These are phyloP conservation scores for Nasua narica DNA, from an alignment of 2,797 vertebrate genomes.

Conservation along the genomic window DNA sequence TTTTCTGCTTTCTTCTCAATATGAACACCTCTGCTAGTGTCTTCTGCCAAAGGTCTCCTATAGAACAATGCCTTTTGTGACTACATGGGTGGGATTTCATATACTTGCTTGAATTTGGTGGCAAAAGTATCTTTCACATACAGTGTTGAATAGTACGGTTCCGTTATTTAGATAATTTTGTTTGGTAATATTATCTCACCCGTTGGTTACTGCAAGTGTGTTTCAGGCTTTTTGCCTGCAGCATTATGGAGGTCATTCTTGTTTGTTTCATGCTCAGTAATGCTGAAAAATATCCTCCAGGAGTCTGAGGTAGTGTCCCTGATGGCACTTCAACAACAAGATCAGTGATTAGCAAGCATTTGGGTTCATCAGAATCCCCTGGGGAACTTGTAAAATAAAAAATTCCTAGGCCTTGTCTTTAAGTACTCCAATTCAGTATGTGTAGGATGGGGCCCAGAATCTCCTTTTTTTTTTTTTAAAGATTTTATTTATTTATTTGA, in stretches of 20 bases:
- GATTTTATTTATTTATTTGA: too few species aligned
- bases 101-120: neutral
- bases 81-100: neutral
- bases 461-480: neutral
- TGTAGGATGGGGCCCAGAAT: neutral
- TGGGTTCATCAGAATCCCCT: neutral
- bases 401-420: neutral
- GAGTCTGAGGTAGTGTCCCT: neutral
- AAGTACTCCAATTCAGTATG: neutral
- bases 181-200: neutral
- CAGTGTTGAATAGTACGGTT: neutral
- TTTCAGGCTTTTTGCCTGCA: neutral
- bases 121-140: neutral
- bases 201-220: neutral
- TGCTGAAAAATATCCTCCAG: neutral
- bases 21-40: neutral
- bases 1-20: neutral
- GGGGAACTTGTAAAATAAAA: neutral
- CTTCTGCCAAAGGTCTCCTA: neutral
- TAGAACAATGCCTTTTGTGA: neutral
- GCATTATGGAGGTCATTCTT: neutral
- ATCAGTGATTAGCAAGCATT: neutral
- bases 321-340: neutral
- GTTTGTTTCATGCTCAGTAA: neutral
- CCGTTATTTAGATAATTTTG: neutral